phyloP scores from a whole-genome alignment of 2,797 vertebrate genomes.

The Falco rusticolus region DNA sequence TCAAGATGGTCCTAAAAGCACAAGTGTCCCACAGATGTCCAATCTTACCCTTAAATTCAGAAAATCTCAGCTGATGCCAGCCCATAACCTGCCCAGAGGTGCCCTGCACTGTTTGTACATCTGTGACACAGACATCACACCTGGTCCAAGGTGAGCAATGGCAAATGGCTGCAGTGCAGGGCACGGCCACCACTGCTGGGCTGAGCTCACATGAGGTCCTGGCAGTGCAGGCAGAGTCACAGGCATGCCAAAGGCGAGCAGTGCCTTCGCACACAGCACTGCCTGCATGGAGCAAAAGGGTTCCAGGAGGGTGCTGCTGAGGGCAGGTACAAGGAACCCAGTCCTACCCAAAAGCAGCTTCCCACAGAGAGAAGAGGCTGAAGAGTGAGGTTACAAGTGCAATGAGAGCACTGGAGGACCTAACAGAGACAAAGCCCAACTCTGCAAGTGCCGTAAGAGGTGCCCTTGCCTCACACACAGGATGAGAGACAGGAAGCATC shows the following conservation, averaged over 20 bases:
- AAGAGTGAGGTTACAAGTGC: not conserved
- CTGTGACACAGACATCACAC: fast-evolving
- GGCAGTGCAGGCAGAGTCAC: not conserved
- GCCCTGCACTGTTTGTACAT: not conserved
- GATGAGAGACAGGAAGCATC: not conserved
- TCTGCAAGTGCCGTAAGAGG: not conserved
- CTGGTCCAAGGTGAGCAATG: fast-evolving
- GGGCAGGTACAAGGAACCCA: not conserved
- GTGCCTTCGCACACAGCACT: not conserved
- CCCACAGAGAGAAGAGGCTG: not conserved
- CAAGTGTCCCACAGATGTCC: not conserved
- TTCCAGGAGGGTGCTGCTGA: not conserved
- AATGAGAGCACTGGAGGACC: not conserved
- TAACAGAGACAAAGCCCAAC: not conserved
- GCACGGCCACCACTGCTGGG: fast-evolving
- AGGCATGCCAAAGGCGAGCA: not conserved
- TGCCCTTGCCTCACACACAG: not conserved
- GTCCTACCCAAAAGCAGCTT: not conserved
- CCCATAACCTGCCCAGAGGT: not conserved
- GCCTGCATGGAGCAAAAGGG: not conserved
- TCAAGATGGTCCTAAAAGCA: not conserved
- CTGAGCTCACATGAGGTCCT: not conserved
- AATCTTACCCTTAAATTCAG: not conserved
- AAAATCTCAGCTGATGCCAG: not conserved
- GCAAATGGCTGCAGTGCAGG: fast-evolving